Evolutionary conservation across 1,140 invertebrate species (phyloP).

Genomic region (Globodera rostochiensis): DNA sequence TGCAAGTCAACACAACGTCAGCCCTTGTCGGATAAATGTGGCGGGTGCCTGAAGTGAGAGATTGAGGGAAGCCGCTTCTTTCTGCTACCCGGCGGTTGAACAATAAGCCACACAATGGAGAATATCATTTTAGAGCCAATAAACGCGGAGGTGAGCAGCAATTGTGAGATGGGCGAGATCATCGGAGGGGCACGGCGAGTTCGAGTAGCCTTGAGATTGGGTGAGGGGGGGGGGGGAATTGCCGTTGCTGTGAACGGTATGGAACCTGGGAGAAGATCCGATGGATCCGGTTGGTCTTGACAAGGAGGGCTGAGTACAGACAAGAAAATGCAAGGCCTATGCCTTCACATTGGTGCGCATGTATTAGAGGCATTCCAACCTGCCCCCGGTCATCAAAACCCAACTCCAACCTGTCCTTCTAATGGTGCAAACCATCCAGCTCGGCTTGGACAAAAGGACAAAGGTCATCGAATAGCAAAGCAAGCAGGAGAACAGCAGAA

Average conservation of each 20-base stretch:
- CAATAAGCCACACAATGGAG: conserved; percentile 72
- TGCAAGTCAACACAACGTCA: conserved; percentile 73
- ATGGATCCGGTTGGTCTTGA: conserved; percentile 79
- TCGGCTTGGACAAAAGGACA: conserved; percentile 72
- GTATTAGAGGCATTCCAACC: background rate
- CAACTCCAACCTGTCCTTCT: conserved; percentile 70
- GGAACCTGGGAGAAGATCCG: conserved; percentile 72
- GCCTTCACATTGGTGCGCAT: conserved; percentile 44
- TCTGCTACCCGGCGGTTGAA: conserved; percentile 71
- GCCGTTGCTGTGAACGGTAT: background rate
- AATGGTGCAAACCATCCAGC: conserved; percentile 71
- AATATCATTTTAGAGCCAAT: conserved; percentile 73
- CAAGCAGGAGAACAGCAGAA: conserved; percentile 73
- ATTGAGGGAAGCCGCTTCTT: background rate
- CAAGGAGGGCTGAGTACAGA: conserved; percentile 77
- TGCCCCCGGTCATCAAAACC: background rate
- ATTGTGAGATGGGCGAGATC: conserved; percentile 78
- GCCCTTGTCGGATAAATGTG: conserved; percentile 68
- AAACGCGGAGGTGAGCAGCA: conserved; percentile 71
- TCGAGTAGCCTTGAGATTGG: conserved; percentile 67
- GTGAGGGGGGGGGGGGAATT: background rate
- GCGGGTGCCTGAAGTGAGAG: conserved; percentile 47
- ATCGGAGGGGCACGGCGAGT: conserved; percentile 75
- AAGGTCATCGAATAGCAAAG: conserved; percentile 73
- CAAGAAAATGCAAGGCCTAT: conserved; percentile 76